Conservation (phyloP, 2,797 vertebrate genomes). For the Rhinatrema bivittatum region DNA sequence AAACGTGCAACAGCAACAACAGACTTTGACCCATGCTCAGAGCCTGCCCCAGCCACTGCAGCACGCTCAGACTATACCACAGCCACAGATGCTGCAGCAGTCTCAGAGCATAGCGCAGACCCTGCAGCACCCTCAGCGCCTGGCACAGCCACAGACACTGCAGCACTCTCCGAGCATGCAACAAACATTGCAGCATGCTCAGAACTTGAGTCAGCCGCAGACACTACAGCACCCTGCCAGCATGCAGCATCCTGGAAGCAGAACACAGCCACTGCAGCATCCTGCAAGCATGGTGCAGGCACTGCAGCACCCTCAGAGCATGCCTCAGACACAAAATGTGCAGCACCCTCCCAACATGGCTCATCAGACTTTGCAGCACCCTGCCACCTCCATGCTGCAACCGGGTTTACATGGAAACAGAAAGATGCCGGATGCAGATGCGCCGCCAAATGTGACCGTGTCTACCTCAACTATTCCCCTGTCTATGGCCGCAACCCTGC, state of each 20-base stretch:
- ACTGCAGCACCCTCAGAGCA: slow-evolving; percentile 68
- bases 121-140: slow-evolving; percentile 63
- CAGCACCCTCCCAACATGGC: slow-evolving; percentile 45
- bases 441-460: slow-evolving; percentile 97
- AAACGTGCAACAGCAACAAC: slow-evolving; percentile 47
- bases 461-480: slow-evolving; percentile 99
- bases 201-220: slow-evolving; percentile 63
- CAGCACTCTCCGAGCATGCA: slow-evolving; percentile 63
- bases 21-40: slow-evolving; percentile 44
- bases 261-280: slow-evolving; percentile 59
- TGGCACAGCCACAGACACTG: slow-evolving; percentile 34
- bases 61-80: slow-evolving; percentile 72
- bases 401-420: slow-evolving; percentile 71
- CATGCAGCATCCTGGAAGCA: slow-evolving; percentile 53
- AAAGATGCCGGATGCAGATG: slow-evolving; percentile 88
- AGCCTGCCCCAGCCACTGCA: slow-evolving; percentile 45
- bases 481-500: slow-evolving; percentile 89
- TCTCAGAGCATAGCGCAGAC: slow-evolving; percentile 71
- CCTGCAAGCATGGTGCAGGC: slow-evolving; percentile 67
- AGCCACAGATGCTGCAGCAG: slow-evolving; percentile 63
- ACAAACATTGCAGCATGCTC: slow-evolving; percentile 70
- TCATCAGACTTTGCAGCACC: slow-evolving; percentile 67
- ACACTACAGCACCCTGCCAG: slow-evolving; percentile 43
- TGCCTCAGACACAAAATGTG: slow-evolving; percentile 59
- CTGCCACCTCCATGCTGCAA: slow-evolving; percentile 63